Evolutionary conservation across 2,113 vertebrate species (phyloP), one percentile per base, ranked within the genome.

Genomic region (Platysteira castanea): DNA sequence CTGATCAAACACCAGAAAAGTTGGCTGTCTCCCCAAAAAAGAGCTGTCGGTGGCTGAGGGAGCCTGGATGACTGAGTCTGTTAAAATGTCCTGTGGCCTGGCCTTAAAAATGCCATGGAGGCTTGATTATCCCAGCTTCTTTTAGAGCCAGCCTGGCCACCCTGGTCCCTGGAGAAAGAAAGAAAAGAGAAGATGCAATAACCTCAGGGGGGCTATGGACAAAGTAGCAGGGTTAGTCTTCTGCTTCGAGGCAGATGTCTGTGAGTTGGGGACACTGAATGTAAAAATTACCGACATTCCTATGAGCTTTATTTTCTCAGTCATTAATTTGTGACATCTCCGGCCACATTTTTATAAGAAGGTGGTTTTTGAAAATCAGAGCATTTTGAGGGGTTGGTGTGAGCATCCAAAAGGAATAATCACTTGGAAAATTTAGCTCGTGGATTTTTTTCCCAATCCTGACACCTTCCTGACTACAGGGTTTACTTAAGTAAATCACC

Each of bases 1-100:
- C 84, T 96, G 71, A 82, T 71, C 60, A 87, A 85, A 81, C 88
- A 80, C 50, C 52, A 8, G 90, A 63, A 89, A 64, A 67, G 65
- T 59, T 7, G 1, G 35, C 39, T 61, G 15, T 42, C 54, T 89
- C 74, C 65, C 80, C 54, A 57, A 50, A 89, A 77, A 80, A 2
- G 6, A 2, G 2, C 35, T 46, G 4, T 60, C 0, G 0, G 57
- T 42, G 46, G 2, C 22, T 54, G 64, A 76, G 79, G 30, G 68
- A 5, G 35, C 82, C 73, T 65, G 77, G 37, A 35, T 15, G 4
- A 23, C 23, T 5, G 6, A 28, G 64, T 27, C 44, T 93, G 42
- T 56, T 56, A 41, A 41, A 74, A 16, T 39, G 27, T 57, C 20
- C 69, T 64, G 7, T 37, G 20, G 41, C 30, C 24, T 41, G 15